Evolutionary conservation across 2,797 vertebrate species (phyloP).

Genomic region (Peromyscus attwateri): DNA sequence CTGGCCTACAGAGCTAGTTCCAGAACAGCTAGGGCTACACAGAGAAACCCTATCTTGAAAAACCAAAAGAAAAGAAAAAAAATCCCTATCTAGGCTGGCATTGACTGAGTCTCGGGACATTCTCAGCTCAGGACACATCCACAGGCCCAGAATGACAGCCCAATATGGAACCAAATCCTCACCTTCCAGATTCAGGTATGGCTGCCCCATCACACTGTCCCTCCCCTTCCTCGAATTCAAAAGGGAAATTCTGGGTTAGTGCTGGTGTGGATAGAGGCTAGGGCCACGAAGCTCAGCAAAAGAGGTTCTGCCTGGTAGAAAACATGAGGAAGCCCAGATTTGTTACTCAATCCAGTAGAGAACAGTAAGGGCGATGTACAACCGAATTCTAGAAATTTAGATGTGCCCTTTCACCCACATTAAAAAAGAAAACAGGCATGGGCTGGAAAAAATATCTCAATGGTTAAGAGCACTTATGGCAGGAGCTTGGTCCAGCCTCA

Average conservation of each 20-base stretch:
- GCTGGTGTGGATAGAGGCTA: background rate
- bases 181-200: constrained; percentile 87
- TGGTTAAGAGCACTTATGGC: background rate
- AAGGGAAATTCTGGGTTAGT: background rate
- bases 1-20: background rate
- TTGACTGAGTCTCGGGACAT: constrained; percentile 55
- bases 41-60: background rate
- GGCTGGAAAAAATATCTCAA: background rate
- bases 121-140: constrained; percentile 83
- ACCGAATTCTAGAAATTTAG: constrained; percentile 12
- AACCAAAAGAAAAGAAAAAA: background rate
- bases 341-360: background rate
- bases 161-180: constrained; percentile 87
- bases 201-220: rapidly evolving
- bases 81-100: background rate
- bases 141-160: constrained; percentile 63
- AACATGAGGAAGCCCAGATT: background rate
- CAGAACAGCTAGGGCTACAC: background rate
- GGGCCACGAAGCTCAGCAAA: background rate
- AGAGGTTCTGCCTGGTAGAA: background rate
- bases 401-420: background rate
- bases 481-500: too few relatives aligned
- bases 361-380: background rate
- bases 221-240: background rate
- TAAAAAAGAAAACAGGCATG: background rate